Evolutionary conservation across 1,140 invertebrate species (phyloP).

Genomic region (Amyelois transitella): DNA sequence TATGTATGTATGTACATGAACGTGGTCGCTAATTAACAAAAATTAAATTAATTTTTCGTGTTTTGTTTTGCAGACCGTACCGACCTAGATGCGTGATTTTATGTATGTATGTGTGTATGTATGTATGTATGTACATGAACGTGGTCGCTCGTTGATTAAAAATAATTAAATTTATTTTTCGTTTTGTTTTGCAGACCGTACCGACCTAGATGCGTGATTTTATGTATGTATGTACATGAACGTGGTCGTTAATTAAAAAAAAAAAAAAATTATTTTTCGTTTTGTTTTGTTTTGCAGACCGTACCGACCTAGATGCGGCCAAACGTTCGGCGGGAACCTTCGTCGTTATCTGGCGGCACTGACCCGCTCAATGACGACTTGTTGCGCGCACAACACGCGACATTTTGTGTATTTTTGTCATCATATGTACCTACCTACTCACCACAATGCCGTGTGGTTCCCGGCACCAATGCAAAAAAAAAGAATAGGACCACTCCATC

Average conservation of each 20-base stretch:
- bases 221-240: background rate
- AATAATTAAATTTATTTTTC: no score
- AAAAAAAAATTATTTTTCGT: background rate
- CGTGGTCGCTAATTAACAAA: background rate
- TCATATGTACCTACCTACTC: background rate
- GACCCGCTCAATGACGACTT: conserved; percentile 33
- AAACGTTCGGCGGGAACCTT: conserved; percentile 2
- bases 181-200: background rate
- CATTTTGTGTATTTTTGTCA: background rate
- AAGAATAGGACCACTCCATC: no score
- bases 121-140: no score
- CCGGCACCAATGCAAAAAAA: no score
- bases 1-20: background rate
- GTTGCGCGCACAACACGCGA: background rate
- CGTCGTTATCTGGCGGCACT: conserved; percentile 30
- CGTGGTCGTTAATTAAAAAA: background rate
- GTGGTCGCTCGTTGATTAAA: no score
- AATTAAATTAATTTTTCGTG: background rate
- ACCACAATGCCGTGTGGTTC: no score
- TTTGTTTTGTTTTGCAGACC: conserved; percentile 3
- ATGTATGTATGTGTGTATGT: background rate
- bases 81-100: conserved; percentile 9
- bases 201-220: conserved; percentile 8
- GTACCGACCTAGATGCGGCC: conserved; percentile 8
- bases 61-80: conserved; percentile 7